Conservation (phyloP, 1,140 invertebrate species). For the Heliconius hermathena region DNA sequence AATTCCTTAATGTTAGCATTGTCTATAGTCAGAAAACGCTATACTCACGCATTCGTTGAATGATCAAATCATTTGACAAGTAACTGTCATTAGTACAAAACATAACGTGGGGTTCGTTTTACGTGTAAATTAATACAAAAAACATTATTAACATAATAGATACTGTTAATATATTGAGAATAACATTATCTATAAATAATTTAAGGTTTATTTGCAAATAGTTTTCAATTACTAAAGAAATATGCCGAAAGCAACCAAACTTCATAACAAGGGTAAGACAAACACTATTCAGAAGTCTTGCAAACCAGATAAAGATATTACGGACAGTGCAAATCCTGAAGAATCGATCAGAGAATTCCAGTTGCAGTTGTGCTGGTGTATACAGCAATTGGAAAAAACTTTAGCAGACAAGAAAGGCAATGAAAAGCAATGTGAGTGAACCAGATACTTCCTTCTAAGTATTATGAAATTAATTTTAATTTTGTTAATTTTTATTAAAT, state of each 20-base stretch:
- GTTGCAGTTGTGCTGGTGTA: conserved; percentile 89
- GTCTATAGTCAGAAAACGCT: conserved; percentile 3
- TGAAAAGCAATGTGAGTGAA: conserved; percentile 83
- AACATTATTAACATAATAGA: not conserved
- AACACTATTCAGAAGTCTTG: conserved; percentile 66
- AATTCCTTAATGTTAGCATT: not conserved
- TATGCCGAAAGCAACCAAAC: conserved; percentile 77
- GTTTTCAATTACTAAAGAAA: conserved; percentile 26
- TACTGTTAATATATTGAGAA: conserved; percentile 2
- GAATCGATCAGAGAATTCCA: conserved; percentile 87
- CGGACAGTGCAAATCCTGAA: conserved; percentile 55
- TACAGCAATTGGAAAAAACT: conserved; percentile 85
- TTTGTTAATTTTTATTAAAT: not conserved
- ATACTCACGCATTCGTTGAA: conserved; percentile 9
- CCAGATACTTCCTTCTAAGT: not conserved
- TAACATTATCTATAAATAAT: conserved; percentile 2
- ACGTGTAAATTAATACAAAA: not conserved
- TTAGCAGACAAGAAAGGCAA: conserved; percentile 83
- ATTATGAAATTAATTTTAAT: not conserved
- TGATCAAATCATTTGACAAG: conserved; percentile 18
- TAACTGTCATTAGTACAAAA: conserved; percentile 28
- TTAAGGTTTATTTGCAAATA: not conserved
- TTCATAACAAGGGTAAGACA: conserved; percentile 69
- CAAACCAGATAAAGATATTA: conserved; percentile 59
- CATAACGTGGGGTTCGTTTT: conserved; percentile 23